Evolutionary conservation across 2,797 vertebrate genomes (phyloP).

Genomic region (Tadarida brasiliensis): DNA sequence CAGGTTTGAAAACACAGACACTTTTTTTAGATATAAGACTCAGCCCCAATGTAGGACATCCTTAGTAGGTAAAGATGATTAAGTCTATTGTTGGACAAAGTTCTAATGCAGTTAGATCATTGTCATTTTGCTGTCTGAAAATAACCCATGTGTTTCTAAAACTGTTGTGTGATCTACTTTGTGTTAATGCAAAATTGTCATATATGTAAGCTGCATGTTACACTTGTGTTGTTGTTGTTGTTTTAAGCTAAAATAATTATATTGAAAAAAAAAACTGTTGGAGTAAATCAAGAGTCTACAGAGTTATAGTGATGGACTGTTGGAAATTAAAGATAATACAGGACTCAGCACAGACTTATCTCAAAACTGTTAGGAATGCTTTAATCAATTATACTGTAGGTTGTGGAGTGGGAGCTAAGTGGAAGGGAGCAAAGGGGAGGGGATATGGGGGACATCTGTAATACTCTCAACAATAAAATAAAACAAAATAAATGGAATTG

Average conservation of each 20-base stretch:
- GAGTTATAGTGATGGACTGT: background rate
- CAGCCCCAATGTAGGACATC: background rate
- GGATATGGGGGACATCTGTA: too few relatives aligned
- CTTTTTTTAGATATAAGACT: background rate
- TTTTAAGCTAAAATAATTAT: constrained; percentile 73
- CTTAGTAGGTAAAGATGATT: background rate
- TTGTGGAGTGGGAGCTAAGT: too few relatives aligned
- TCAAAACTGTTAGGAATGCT: background rate
- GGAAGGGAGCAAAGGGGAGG: too few relatives aligned
- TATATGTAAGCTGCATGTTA: constrained; percentile 85
- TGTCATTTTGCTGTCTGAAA: constrained; percentile 87
- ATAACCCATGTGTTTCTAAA: constrained; percentile 85
- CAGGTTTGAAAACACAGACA: background rate
- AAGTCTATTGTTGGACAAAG: background rate
- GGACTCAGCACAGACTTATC: background rate
- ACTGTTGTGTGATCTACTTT: constrained; percentile 85
- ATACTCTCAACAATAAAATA: too few relatives aligned
- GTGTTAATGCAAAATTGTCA: constrained; percentile 86
- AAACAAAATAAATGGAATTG: too few relatives aligned
- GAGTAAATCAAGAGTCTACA: background rate
- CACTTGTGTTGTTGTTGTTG: constrained; percentile 86
- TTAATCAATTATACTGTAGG: background rate
- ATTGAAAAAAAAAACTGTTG: constrained; percentile 40
- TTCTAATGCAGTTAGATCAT: constrained; percentile 78
- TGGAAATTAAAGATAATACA: background rate